These are phyloP conservation scores for Coryphaenoides rupestris DNA, from an alignment of 2,113 vertebrate species.

Conservation along the genomic window DNA sequence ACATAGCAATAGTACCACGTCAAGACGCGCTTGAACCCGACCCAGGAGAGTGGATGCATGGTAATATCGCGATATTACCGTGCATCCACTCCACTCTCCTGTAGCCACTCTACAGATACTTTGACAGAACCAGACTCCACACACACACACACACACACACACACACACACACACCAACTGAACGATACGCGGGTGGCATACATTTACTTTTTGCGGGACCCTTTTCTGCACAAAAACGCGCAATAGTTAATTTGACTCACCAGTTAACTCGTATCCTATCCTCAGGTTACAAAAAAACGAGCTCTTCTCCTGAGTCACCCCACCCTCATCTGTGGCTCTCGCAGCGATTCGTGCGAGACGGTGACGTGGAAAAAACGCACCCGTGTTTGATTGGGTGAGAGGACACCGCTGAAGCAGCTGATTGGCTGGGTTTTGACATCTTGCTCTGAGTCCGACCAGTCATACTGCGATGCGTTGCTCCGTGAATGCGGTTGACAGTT, in stretches of 20 bases:
- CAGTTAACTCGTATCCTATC: constrained; percentile 47
- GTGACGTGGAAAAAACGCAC: constrained; percentile 8
- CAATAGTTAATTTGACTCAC: constrained; percentile 50
- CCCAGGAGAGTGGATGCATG: no score
- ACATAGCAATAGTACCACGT: no score
- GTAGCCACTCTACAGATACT: no score
- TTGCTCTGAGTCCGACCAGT: constrained; percentile 46
- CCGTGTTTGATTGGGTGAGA: constrained; percentile 35
- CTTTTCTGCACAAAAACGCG: background rate
- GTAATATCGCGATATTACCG: no score
- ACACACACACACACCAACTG: constrained; percentile 11
- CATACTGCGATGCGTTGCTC: constrained; percentile 53
- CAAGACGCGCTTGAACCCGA: no score
- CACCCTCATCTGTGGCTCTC: constrained; percentile 52
- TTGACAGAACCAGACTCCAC: constrained; percentile 24
- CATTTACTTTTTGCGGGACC: no score
- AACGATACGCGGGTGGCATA: no score
- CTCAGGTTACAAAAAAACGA: constrained; percentile 42
- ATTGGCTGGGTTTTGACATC: constrained; percentile 37
- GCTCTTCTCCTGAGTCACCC: constrained; percentile 66
- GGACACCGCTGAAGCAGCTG: constrained; percentile 5
- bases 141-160: constrained; percentile 50
- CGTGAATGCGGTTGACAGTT: constrained; percentile 22
- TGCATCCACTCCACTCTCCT: no score
- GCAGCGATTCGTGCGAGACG: constrained; percentile 20